A percentile compares a stretch with the other conserved stretches of the same genome.
Conservation (phyloP, 1,140 invertebrate genomes). For the Eufriesea mexicana region DNA sequence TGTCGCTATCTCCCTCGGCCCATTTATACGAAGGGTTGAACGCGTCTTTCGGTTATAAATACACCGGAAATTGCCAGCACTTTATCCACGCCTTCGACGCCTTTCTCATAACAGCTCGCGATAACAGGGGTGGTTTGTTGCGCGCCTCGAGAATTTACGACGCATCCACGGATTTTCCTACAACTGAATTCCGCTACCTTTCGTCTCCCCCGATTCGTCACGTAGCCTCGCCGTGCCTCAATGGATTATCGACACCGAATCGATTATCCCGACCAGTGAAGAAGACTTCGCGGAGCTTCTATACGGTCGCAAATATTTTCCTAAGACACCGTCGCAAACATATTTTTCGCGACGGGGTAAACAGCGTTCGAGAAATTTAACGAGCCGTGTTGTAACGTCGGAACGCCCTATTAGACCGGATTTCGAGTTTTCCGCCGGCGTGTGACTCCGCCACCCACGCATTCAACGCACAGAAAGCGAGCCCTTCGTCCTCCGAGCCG, state of each 20-base stretch:
- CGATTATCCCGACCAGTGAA: too few species aligned
- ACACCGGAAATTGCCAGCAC: constrained; percentile 61
- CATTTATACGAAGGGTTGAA: constrained; percentile 68
- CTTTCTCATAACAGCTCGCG: background rate
- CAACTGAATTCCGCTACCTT: background rate
- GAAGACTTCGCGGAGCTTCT: background rate
- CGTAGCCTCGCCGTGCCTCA: too few species aligned
- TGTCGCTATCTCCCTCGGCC: constrained; percentile 49
- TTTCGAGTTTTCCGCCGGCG: constrained; percentile 46
- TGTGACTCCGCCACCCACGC: constrained; percentile 76
- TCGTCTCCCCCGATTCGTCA: background rate
- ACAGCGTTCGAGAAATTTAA: constrained; percentile 20
- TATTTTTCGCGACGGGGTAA: background rate
- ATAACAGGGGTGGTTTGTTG: constrained; percentile 7
- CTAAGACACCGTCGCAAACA: background rate
- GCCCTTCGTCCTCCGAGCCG: background rate
- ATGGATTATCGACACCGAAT: background rate
- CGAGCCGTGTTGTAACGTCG: constrained; percentile 37
- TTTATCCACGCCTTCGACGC: constrained; percentile 22
- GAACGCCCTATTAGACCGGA: constrained; percentile 57
- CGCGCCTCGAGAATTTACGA: background rate
- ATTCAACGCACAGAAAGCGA: constrained; percentile 67
- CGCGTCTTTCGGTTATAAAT: constrained; percentile 54
- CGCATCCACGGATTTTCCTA: background rate
- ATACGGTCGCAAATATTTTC: constrained; percentile 1